Evolutionary conservation across 2,113 vertebrate species (phyloP).

Genomic region (Sarotherodon lohbergeri): DNA sequence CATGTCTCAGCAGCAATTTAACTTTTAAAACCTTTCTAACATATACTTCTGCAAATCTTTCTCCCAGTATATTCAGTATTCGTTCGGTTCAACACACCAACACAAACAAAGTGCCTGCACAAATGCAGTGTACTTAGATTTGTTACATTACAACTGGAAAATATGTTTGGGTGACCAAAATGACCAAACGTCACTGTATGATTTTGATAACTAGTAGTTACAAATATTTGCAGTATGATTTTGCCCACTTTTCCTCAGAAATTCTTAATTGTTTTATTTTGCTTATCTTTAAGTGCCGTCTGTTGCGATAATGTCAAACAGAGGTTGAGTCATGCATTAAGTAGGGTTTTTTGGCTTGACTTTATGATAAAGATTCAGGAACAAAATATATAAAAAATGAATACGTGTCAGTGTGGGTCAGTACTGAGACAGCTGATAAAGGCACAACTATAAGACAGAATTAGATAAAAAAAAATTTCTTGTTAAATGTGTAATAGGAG

Average conservation of each 20-base stretch:
- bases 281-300: not conserved
- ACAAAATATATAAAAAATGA: not conserved
- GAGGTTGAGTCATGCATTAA: not conserved
- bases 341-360: not conserved
- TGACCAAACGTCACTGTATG: too few relatives aligned
- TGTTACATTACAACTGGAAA: not conserved
- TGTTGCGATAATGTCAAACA: not conserved
- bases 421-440: not conserved
- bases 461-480: fast-evolving
- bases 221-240: not conserved
- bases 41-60: not conserved
- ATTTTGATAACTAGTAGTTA: not conserved
- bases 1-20: not conserved
- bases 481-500: not conserved
- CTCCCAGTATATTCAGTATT: not conserved
- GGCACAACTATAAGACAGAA: not conserved
- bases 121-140: not conserved
- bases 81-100: not conserved
- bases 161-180: fast-evolving
- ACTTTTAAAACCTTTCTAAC: not conserved
- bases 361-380: not conserved
- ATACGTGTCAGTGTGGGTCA: not conserved
- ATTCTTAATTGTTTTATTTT: not conserved
- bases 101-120: not conserved
- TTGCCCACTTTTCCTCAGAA: not conserved